Evolutionary conservation across 2,797 vertebrate genomes (phyloP).

Genomic region (Chiloscyllium punctatum): DNA sequence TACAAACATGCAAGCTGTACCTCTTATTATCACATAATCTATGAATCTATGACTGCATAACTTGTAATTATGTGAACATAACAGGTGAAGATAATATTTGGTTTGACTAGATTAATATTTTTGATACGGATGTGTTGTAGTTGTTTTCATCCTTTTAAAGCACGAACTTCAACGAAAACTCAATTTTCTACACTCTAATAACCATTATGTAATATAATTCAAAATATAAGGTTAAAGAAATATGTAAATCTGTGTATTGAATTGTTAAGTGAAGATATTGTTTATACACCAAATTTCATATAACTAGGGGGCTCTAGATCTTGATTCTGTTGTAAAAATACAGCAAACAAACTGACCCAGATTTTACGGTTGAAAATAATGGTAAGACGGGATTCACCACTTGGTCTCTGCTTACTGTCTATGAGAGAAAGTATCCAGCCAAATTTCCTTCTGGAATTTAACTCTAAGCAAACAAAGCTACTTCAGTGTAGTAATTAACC

Average conservation of each 20-base stretch:
- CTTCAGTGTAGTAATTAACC: not conserved
- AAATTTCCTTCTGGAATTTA: not conserved
- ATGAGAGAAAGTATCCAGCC: not conserved
- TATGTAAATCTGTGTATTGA: too few relatives aligned
- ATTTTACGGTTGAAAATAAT: not conserved
- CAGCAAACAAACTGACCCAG: not conserved
- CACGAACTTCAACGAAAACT: not conserved
- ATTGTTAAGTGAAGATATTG: constrained; percentile 5
- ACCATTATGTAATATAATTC: not conserved
- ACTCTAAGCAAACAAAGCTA: not conserved
- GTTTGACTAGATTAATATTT: not conserved
- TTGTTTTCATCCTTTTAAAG: not conserved
- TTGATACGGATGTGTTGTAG: not conserved
- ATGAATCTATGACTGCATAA: too few relatives aligned
- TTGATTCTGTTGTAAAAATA: not conserved
- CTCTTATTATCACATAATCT: too few relatives aligned
- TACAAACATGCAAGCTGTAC: too few relatives aligned
- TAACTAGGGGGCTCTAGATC: not conserved
- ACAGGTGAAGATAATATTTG: not conserved
- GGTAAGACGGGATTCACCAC: too few relatives aligned
- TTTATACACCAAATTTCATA: too few relatives aligned
- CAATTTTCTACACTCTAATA: not conserved
- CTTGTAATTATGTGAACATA: not conserved
- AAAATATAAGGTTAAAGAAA: not conserved
- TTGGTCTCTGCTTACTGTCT: too few relatives aligned